Conservation (phyloP, 2,888 invertebrate genomes). For the Drosophila histrio region DNA sequence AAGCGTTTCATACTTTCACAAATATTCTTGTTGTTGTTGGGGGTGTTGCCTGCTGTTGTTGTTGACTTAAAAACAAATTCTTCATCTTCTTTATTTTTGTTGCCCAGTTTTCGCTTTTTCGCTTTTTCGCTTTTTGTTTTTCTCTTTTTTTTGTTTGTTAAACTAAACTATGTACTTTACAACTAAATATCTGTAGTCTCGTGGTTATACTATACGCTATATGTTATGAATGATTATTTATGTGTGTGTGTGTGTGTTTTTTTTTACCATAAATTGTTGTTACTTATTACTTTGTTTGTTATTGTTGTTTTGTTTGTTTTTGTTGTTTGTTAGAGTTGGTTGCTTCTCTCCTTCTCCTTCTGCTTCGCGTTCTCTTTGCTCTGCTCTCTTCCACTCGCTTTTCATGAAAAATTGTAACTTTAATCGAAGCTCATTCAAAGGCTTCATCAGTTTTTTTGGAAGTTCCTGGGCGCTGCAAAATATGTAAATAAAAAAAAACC, state of each 20-base stretch:
- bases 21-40: constrained; percentile 30
- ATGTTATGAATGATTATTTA: constrained; percentile 72
- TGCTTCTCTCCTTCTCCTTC: constrained; percentile 11
- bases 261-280: constrained; percentile 43
- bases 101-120: constrained; percentile 12
- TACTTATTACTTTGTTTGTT: constrained; percentile 32
- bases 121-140: constrained; percentile 9
- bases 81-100: constrained; percentile 25
- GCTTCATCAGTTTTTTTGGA: constrained; percentile 13
- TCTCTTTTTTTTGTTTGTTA: constrained; percentile 38
- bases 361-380: neutral
- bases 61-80: constrained; percentile 48
- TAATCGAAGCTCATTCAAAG: constrained; percentile 6
- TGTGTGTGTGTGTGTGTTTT: constrained; percentile 28
- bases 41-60: constrained; percentile 14
- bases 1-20: constrained; percentile 74
- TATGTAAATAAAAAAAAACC: neutral
- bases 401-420: neutral
- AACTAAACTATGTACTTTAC: constrained; percentile 74
- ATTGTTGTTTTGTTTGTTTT: constrained; percentile 24
- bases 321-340: constrained; percentile 20
- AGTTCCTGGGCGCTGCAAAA: constrained; percentile 40
- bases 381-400: too few relatives aligned
- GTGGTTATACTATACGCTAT: constrained; percentile 79
- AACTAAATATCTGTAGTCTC: constrained; percentile 81